Evolutionary conservation across 53 echinoderm and acorn worm species (phyloP).

Genomic region (Paracentrotus lividus): DNA sequence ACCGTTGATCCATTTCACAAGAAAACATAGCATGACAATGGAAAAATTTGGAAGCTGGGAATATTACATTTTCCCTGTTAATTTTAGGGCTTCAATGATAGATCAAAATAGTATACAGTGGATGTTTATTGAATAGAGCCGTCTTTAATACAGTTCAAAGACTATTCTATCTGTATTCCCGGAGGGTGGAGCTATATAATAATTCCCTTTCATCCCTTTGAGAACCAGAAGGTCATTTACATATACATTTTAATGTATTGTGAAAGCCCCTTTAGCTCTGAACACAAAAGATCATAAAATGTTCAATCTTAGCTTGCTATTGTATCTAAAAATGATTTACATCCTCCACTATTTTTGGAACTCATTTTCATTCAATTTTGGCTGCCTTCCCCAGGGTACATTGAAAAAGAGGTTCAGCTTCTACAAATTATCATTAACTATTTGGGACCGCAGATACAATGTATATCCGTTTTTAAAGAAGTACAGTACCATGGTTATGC

Average conservation of each 20-base stretch:
- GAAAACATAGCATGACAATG: no score
- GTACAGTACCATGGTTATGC: not conserved
- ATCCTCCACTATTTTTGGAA: not conserved
- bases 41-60: no score
- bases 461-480: not conserved
- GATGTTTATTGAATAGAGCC: not conserved
- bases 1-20: no score
- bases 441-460: not conserved
- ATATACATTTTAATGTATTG: no score
- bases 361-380: constrained; percentile 1
- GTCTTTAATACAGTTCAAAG: not conserved
- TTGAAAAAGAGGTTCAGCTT: not conserved
- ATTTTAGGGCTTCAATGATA: not conserved
- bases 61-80: not conserved
- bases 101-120: not conserved
- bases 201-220: not conserved
- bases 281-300: no score
- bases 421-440: constrained; percentile 22
- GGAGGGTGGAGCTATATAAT: not conserved
- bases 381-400: not conserved
- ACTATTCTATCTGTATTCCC: constrained; percentile 27
- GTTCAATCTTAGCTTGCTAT: not conserved
- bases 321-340: constrained; percentile 35
- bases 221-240: no score
- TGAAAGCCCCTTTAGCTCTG: no score